phyloP scores from a whole-genome alignment of 1,140 invertebrate species.

The Philaenus spumarius region DNA sequence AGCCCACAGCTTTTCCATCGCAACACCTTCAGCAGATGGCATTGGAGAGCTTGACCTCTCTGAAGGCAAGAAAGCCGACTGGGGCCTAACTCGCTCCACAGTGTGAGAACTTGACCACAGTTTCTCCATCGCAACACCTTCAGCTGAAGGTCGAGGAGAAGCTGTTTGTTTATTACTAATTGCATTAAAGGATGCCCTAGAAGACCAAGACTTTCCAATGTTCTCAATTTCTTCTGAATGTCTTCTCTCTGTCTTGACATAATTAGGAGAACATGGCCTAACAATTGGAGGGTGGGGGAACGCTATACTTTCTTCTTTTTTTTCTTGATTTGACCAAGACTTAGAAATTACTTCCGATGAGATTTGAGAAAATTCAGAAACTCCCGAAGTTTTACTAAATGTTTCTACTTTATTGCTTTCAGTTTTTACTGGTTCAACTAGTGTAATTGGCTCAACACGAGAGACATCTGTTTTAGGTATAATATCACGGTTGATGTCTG shows the following conservation, averaged over 20 bases:
- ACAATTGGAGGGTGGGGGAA: not conserved
- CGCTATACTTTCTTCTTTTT: not conserved
- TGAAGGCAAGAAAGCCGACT: not conserved
- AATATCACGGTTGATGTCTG: no score
- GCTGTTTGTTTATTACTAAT: slow-evolving; percentile 6
- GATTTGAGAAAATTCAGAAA: slow-evolving; percentile 23
- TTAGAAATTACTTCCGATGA: slow-evolving; percentile 57
- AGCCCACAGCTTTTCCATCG: slow-evolving; percentile 56
- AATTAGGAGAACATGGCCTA: no score
- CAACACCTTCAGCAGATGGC: slow-evolving; percentile 51
- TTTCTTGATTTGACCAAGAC: slow-evolving; percentile 39
- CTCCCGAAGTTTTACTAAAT: no score
- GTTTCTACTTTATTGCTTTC: no score
- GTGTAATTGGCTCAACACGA: no score
- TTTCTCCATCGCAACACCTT: slow-evolving; percentile 55
- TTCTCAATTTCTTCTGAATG: no score
- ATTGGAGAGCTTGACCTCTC: slow-evolving; percentile 36
- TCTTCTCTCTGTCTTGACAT: no score
- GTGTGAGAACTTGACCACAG: slow-evolving; percentile 39
- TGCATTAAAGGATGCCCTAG: no score
- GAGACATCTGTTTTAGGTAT: no score
- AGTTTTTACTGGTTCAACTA: no score
- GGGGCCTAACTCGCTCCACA: not conserved
- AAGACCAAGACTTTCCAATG: no score
- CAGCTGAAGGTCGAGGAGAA: slow-evolving; percentile 47